phyloP scores from a whole-genome alignment of 2,797 vertebrate species.

The Peromyscus aztecus region DNA sequence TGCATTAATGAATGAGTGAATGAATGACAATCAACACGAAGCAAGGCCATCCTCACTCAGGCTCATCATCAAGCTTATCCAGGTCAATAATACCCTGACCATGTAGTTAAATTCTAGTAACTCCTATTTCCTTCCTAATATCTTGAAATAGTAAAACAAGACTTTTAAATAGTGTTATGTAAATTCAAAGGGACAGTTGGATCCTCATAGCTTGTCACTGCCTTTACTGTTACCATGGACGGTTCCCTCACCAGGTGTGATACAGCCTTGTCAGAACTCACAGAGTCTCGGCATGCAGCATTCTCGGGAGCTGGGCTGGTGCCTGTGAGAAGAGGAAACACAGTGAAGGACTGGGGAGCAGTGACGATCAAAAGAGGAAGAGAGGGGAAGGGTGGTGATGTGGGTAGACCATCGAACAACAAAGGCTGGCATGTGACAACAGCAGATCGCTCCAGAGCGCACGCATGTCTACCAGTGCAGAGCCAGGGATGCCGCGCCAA shows the following conservation, averaged over 20 bases:
- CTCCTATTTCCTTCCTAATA: background rate
- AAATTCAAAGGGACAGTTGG: background rate
- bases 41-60: background rate
- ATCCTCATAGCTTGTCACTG: background rate
- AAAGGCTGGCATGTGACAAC: background rate
- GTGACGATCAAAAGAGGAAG: background rate
- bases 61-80: background rate
- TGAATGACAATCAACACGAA: background rate
- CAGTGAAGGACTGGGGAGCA: background rate
- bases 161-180: background rate
- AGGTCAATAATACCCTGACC: background rate
- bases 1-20: background rate
- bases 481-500: background rate
- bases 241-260: slow-evolving; percentile 68
- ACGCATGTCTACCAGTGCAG: background rate
- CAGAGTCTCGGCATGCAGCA: background rate
- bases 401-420: background rate
- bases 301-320: background rate
- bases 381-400: background rate
- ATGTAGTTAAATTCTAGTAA: background rate
- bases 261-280: background rate
- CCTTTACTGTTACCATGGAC: background rate
- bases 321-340: slow-evolving; percentile 51
- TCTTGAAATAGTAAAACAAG: background rate
- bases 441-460: rapidly evolving